A percentile compares a stretch with the other conserved stretches of the same genome.
phyloP scores from a whole-genome alignment of 2,888 invertebrate genomes.

The Acanthococcus lagerstroemiae region DNA sequence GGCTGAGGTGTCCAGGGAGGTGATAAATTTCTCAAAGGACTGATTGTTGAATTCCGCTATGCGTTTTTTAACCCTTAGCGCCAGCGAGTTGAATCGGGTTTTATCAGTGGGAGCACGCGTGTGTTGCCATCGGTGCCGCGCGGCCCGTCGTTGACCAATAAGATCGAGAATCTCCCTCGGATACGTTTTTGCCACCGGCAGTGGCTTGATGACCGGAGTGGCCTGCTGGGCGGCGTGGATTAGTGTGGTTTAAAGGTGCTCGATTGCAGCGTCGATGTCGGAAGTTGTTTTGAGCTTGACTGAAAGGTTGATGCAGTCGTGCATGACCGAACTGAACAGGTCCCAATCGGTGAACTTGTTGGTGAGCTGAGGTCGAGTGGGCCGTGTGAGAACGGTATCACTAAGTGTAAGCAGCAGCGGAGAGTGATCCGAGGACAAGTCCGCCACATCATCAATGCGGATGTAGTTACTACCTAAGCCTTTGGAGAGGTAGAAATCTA shows the following conservation, averaged over 20 bases:
- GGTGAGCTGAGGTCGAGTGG: too few relatives aligned
- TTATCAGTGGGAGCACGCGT: background rate
- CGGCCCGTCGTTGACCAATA: background rate
- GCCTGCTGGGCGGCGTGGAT: background rate
- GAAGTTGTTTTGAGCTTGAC: constrained; percentile 9
- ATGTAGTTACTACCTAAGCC: background rate
- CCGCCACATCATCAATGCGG: background rate
- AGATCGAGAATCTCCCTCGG: background rate
- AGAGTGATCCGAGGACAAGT: constrained; percentile 8
- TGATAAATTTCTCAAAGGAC: too few relatives aligned
- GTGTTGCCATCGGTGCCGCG: background rate
- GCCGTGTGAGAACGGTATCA: background rate
- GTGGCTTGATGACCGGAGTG: background rate
- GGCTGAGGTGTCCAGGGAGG: too few relatives aligned
- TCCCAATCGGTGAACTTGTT: too few relatives aligned
- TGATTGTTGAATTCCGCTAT: background rate
- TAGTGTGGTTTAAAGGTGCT: background rate
- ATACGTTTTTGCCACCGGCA: background rate
- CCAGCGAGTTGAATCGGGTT: background rate
- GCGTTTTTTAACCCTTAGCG: background rate
- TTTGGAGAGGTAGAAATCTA: constrained; percentile 4
- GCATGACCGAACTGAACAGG: background rate
- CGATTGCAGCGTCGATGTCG: constrained; percentile 14
- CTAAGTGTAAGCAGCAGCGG: constrained; percentile 10
- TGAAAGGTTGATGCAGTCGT: constrained; percentile 10